Base-by-base conservation (phyloP, 2,113 vertebrate species). In the Alosa alosa region DNA sequence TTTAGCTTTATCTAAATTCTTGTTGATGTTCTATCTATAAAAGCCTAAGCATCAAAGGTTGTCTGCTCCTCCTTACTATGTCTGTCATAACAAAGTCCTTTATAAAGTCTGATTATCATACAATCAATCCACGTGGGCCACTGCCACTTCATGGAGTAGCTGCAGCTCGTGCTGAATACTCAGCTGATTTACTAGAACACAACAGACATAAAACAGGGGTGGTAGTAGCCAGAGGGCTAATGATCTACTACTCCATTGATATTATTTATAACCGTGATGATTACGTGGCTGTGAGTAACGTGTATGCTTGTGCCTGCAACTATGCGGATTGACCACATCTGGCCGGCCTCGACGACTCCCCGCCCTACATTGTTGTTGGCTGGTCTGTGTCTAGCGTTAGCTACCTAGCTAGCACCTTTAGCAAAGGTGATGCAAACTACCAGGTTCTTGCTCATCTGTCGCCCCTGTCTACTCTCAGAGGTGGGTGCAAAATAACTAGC, bases 361-460 rank as follows among this genome's bases (percentile, higher is more conserved):
- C 84, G 81, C 89, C 90, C 89, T 88, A 87, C 90, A 89, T 90
- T 45, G 45, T 90, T 45, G 45, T 3, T 36, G 78, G 41, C 25
- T 85, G 57, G 47, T 86, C 55, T 49, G 84, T 87, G 83, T 86
- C 41, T 60, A 72, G 64, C 55, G 64, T 84, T 83, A 75, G 86
- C 68, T 81, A 46, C 84, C 81, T 50, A 89, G 49, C 72, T 72
- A n/a, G 84, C 60, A 86, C 90, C 11, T 55, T 88, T 82, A 93
- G 94, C 93, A 93, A 94, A 90, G 92, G 91, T 94, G 94, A 93
- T 92, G 93, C 93, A 93, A 93, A 87, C 86, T 92, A 92, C 31
- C 25, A 39, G 72, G 31, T 3, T 68, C 31, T 78, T 18, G 31
- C 25, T 39, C 60, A 25, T 64, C 31, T 78, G 31, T 17, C 36